Evolutionary conservation across 2,797 vertebrate genomes (phyloP), one percentile per base, ranked within the genome.

Genomic region (Ctenopoma kingsleyae): DNA sequence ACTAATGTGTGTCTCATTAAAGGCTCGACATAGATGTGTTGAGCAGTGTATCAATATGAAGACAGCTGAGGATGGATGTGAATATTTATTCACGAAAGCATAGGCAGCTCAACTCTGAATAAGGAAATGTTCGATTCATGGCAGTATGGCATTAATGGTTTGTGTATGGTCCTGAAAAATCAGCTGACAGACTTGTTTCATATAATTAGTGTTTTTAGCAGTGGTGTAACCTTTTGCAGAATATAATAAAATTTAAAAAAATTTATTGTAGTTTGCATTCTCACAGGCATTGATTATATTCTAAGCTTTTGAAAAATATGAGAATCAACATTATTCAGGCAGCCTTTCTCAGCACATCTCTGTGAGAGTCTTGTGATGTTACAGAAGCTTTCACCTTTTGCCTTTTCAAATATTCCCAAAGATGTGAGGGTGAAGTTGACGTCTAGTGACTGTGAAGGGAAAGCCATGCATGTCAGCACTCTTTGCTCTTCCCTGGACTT

Each of bases 371-470:
- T 17, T 83, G 74, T 80, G 74, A 75, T 76, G 71, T 76, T 81
- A 48, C 63, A 27, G 70, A 27, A 74, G 61, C 76, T 71, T 71
- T 76, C 67, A 79, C 76, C 78, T 81, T 78, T 84, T 83, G 61
- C 58, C 78, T 74, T 86, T 74, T 83, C 66, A 85, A 82, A 81
- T 71, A 77, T 82, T 82, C 81, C 75, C 62, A 74, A 64, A 82
- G 74, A 84, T 80, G 59, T 72, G 38, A 57, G 10, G 19, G 25
- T 10, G 54, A 68, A 53, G 70, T 46, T 67, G 71, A 71, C n/a
- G 67, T 71, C 65, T 73, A 48, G 43, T 53, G 59, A 70, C 77
- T 72, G 55, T 66, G 50, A 63, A 53, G 64, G 56, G 51, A 76
- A 69, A 80, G 76, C 25, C 48, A 52, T 46, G 52, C 71, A 40